Base-by-base conservation (phyloP, 2,797 vertebrate species). In the Coregonus sp. region DNA sequence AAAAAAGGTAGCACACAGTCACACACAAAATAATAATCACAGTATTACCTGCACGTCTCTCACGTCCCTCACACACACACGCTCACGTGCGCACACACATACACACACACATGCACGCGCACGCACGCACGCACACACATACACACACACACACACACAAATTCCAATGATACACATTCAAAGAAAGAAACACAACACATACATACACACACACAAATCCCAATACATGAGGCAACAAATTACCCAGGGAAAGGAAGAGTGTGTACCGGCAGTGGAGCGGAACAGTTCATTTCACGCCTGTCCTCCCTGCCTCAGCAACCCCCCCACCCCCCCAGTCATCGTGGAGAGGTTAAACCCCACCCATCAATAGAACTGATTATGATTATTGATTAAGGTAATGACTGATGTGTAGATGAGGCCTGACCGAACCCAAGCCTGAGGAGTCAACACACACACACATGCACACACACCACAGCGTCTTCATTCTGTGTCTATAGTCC, bases 241-340 rank as follows among this genome's bases (percentile, higher is more conserved):
- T 91, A 93, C 90, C 90, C 85, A 90, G 86, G 91, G 91, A 92
- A 89, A 91, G 89, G 88, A 94, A 90, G 88, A 91, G 90, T 92
- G 89, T 89, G 89, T 88, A 85, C 80, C 84, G 47, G 84, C 93
- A 91, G 80, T 91, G 91, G 92, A 92, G 93, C 91, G 91, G 93
- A 95, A 95, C 94, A 95, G 92, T 94, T 94, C 92, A 94, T 94
- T 95, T 95, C 94, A 95, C 93, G 94, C 94, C 89, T 95, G 93
- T 94, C 94, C 92, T 94, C 91, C 89, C 90, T 75, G 84, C 88
- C 90, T 88, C 91, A 87, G 80, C 87, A 80, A 2, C 40, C 87
- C 85, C 86, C 18, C 35, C 81, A 7, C 18, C 59, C 74, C 73
- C 1, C 78, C 74, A 85, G 86, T 82, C 84, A 81, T 86, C 84